These are phyloP conservation scores for Sabatieria punctata DNA, from an alignment of 2,888 invertebrate genomes.

Conservation along the genomic window DNA sequence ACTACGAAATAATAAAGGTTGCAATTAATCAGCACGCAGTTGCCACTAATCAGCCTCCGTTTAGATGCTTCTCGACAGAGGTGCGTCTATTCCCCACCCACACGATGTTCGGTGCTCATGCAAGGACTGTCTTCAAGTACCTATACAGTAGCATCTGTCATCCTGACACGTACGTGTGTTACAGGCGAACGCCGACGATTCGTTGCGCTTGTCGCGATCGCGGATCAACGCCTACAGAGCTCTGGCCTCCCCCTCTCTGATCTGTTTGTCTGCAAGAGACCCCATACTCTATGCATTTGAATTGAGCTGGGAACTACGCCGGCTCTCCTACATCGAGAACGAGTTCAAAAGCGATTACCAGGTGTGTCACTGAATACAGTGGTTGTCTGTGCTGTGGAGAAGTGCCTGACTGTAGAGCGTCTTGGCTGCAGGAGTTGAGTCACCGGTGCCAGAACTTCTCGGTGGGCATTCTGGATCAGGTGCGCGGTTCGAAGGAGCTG, in stretches of 20 bases:
- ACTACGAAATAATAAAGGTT: conserved; percentile 97
- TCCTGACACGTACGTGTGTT: neutral
- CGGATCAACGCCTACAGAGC: conserved; percentile 94
- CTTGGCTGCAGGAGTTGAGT: conserved; percentile 54
- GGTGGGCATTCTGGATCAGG: conserved; percentile 84
- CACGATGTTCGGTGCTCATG: conserved; percentile 89
- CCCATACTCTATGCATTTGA: conserved; percentile 95
- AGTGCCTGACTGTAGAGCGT: no score
- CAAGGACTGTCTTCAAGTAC: conserved; percentile 63
- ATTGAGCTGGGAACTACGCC: conserved; percentile 84
- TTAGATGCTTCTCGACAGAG: conserved; percentile 84
- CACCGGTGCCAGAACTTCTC: conserved; percentile 92
- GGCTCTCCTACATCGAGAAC: conserved; percentile 85
- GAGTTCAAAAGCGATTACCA: conserved; percentile 83
- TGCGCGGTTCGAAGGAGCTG: conserved; percentile 81
- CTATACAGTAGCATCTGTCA: neutral
- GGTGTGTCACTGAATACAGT: no score
- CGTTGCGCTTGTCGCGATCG: conserved; percentile 78
- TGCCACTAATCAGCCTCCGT: no score
- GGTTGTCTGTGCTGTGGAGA: no score
- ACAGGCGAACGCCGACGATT: conserved; percentile 42
- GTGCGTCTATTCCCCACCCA: conserved; percentile 58
- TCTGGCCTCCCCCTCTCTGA: conserved; percentile 81
- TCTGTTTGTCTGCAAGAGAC: conserved; percentile 76
- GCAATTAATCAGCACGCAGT: conserved; percentile 82